Base-by-base conservation (phyloP, 2,888 invertebrate species). In the Agrochola lychnidis region DNA sequence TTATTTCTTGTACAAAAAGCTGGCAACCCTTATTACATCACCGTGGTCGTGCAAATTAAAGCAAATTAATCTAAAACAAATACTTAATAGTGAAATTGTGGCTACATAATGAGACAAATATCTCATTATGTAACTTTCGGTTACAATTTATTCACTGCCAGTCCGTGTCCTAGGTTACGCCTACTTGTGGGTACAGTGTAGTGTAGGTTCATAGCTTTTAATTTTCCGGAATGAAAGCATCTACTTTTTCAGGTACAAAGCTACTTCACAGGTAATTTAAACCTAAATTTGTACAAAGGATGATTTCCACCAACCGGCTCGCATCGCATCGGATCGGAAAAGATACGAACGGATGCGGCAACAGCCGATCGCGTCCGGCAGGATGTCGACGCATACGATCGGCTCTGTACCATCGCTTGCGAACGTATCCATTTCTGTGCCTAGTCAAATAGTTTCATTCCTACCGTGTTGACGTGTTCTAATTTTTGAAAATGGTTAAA, bases 21-120 rank as follows among this genome's bases (percentile, higher is more conserved):
- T 19, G 51, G 51, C 51, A 51, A 51, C 51, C 51, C 51, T 51
- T 3, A 51, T 51, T 73, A 68, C 67, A 40, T 79, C 56, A 79
- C 19, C 4, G 36, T 53, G 19, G 22, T 30, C 25, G 19, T 53
- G 56, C 25, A 25, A 68, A 69, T 63, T 56, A 42, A 36, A n/a
- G n/a, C n/a, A n/a, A n/a, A n/a, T n/a, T n/a, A n/a, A n/a, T n/a
- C 30, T 63, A 69, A 57, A 74, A 80, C 57, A 53, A 69, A 53
- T 14, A 66, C n/a, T 64, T 59, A 59, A 53, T 19, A 61, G 78
- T 56, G 45, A 61, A 78, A 78, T 64, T 71, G 64, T 66, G 51
- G 36, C 1, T 53, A n/a, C n/a, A n/a, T n/a, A n/a, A n/a, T n/a
- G n/a, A n/a, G n/a, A n/a, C n/a, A n/a, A n/a, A n/a, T n/a, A n/a